phyloP scores from a whole-genome alignment of 2,113 vertebrate genomes.

The Pelecanoides urinatrix region DNA sequence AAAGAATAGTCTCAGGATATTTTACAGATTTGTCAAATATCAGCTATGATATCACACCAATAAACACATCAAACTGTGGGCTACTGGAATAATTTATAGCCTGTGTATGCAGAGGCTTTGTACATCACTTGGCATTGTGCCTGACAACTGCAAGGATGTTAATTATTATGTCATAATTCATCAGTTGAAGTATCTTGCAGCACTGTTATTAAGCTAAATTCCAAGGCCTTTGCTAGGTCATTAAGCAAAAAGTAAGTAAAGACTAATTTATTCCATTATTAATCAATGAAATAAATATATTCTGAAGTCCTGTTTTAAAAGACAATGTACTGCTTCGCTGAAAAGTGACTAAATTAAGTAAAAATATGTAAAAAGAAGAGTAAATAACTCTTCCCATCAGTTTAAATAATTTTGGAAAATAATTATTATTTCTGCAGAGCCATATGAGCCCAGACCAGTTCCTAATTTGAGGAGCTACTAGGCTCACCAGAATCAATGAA shows the following conservation, averaged over 20 bases:
- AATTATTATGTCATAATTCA: conserved; percentile 55
- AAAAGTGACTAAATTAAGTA: neutral
- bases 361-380: neutral
- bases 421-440: neutral
- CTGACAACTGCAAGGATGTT: conserved; percentile 44
- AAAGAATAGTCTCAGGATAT: neutral
- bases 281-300: neutral
- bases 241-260: conserved; percentile 30
- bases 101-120: neutral
- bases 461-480: neutral
- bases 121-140: conserved; percentile 24
- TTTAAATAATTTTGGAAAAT: neutral
- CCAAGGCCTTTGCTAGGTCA: neutral
- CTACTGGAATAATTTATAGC: conserved; percentile 1
- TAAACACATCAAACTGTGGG: neutral
- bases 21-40: neutral
- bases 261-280: neutral
- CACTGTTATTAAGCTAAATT: conserved; percentile 25
- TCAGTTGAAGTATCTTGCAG: conserved; percentile 32
- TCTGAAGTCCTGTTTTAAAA: neutral
- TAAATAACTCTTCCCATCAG: neutral
- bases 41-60: neutral
- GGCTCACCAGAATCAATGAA: neutral
- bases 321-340: neutral
- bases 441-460: neutral